These are phyloP conservation scores for Eidolon dupreanum DNA, from an alignment of 2,797 vertebrate genomes.

Conservation along the genomic window DNA sequence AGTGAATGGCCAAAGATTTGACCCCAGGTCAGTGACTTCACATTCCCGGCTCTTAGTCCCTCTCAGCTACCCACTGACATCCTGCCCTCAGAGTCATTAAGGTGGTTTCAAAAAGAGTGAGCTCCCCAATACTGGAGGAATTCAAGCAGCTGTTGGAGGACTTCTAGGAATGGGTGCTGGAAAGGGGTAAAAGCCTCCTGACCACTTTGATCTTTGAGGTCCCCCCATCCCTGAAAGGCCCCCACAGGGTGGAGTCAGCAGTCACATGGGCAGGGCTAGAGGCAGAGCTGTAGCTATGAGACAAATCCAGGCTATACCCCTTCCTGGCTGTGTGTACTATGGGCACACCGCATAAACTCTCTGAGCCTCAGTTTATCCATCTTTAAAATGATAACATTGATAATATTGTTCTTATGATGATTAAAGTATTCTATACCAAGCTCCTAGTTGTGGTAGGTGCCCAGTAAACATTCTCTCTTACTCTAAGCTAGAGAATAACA, in stretches of 20 bases:
- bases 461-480: neutral
- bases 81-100: neutral
- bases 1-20: neutral
- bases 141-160: neutral
- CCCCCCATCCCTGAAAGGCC: neutral
- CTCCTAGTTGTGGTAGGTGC: neutral
- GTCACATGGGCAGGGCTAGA: neutral
- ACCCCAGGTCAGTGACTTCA: neutral
- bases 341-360: neutral
- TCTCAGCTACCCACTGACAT: neutral
- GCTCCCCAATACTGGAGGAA: neutral
- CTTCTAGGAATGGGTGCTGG: neutral
- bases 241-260: neutral
- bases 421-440: neutral
- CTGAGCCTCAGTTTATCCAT: neutral
- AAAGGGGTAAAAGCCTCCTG: neutral
- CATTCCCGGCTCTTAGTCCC: neutral
- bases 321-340: neutral
- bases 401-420: neutral
- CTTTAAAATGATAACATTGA: neutral
- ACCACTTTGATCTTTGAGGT: neutral
- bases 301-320: neutral
- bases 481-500: neutral
- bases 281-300: neutral
- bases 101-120: neutral